A percentile compares a stretch with the other conserved stretches of the same genome.
phyloP scores from a whole-genome alignment of 2,113 vertebrate genomes.

The Malurus cyaneus region DNA sequence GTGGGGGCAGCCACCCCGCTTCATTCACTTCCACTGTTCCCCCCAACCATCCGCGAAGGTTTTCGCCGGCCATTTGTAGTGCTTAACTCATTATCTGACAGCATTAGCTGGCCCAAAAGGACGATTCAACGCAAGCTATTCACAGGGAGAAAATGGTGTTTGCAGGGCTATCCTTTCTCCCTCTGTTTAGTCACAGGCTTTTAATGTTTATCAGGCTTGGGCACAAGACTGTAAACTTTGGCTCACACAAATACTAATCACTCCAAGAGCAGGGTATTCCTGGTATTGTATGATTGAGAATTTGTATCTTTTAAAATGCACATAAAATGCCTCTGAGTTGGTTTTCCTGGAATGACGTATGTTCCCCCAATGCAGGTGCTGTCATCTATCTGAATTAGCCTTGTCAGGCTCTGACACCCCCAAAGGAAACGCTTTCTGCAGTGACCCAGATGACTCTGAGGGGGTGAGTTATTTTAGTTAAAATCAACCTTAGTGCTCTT shows the following conservation, averaged over 20 bases:
- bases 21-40: background rate
- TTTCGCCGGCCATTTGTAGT: background rate
- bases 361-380: background rate
- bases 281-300: background rate
- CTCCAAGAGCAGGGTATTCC: background rate
- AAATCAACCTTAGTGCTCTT: background rate
- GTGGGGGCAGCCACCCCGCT: background rate
- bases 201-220: background rate
- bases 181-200: background rate
- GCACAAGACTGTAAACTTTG: background rate
- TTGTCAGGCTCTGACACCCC: background rate
- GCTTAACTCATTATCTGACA: constrained; percentile 24
- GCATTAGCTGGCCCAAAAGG: background rate
- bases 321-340: background rate
- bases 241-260: background rate
- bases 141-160: constrained; percentile 4
- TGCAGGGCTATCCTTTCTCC: background rate
- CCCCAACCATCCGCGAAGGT: background rate
- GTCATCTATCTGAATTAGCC: background rate
- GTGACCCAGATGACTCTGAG: background rate
- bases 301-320: background rate
- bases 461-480: background rate
- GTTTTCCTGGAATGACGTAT: background rate
- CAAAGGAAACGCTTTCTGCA: background rate
- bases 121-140: background rate